These are phyloP conservation scores for Homarus gammarus DNA, from an alignment of 2,888 invertebrate genomes.

Conservation along the genomic window DNA sequence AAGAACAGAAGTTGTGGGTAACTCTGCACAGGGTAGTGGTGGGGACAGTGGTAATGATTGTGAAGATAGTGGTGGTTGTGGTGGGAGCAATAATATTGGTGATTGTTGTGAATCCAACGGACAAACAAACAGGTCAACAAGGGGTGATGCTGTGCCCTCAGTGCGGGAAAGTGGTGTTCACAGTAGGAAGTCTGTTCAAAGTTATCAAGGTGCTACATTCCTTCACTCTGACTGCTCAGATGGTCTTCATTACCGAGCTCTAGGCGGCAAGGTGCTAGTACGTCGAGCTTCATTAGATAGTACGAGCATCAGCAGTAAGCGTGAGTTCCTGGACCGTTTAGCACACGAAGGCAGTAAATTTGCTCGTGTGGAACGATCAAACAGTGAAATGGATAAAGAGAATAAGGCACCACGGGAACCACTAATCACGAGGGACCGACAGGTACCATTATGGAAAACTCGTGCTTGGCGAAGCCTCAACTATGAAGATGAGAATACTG, in stretches of 20 bases:
- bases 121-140: slow-evolving; percentile 31
- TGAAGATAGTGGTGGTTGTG: slow-evolving; percentile 51
- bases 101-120: slow-evolving; percentile 21
- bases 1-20: slow-evolving; percentile 36
- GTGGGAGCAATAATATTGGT: slow-evolving; percentile 30
- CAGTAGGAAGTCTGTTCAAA: slow-evolving; percentile 57
- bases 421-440: slow-evolving; percentile 42
- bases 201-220: slow-evolving; percentile 69
- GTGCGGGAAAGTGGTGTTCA: slow-evolving; percentile 54
- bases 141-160: slow-evolving; percentile 25
- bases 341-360: slow-evolving; percentile 54
- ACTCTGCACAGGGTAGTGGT: slow-evolving; percentile 32
- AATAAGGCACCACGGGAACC: slow-evolving; percentile 68
- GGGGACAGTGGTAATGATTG: slow-evolving; percentile 30
- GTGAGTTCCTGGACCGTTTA: slow-evolving; percentile 62
- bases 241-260: slow-evolving; percentile 37
- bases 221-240: slow-evolving; percentile 56
- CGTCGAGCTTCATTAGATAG: slow-evolving; percentile 73
- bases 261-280: slow-evolving; percentile 58
- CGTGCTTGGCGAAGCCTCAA: slow-evolving; percentile 73
- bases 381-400: slow-evolving; percentile 69
- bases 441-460: slow-evolving; percentile 64
- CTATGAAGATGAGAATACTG: slow-evolving; percentile 60
- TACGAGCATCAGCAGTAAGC: slow-evolving; percentile 60
- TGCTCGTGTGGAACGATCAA: slow-evolving; percentile 46